These are phyloP conservation scores for Tetranychus piercei DNA, from an alignment of 2,888 invertebrate genomes.

Conservation along the genomic window DNA sequence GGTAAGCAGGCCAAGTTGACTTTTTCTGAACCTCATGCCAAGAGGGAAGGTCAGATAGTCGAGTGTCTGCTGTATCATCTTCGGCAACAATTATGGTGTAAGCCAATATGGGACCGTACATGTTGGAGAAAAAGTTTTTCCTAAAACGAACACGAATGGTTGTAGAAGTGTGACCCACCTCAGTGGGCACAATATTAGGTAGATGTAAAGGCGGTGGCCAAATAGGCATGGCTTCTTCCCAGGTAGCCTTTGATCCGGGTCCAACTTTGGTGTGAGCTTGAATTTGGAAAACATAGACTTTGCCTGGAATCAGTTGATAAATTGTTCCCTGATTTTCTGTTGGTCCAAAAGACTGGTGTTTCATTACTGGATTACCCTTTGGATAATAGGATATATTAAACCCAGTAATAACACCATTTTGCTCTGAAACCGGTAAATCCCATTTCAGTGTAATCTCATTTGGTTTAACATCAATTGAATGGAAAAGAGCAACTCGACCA, in stretches of 20 bases:
- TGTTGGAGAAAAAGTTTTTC: conserved; percentile 68
- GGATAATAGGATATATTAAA: conserved; percentile 57
- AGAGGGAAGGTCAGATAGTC: conserved; percentile 46
- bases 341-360: conserved; percentile 39
- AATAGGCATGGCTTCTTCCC: conserved; percentile 65
- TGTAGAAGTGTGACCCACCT: conserved; percentile 50
- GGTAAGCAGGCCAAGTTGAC: conserved; percentile 80
- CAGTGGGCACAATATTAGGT: conserved; percentile 51
- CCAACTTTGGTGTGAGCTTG: conserved; percentile 69
- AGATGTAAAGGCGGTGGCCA: conserved; percentile 51
- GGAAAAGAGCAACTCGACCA: conserved; percentile 44
- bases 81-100: conserved; percentile 80
- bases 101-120: conserved; percentile 57
- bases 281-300: conserved; percentile 50
- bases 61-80: conserved; percentile 38
- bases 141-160: conserved; percentile 67
- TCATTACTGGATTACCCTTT: conserved; percentile 19
- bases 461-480: conserved; percentile 52
- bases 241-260: conserved; percentile 50
- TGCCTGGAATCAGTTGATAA: conserved; percentile 54
- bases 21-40: conserved; percentile 80
- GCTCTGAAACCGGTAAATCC: conserved; percentile 53
- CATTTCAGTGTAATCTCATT: conserved; percentile 61
- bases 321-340: conserved; percentile 50
- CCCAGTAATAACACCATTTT: conserved; percentile 61